Evolutionary conservation across 2,113 vertebrate genomes (phyloP).

Genomic region (Tachycineta bicolor): DNA sequence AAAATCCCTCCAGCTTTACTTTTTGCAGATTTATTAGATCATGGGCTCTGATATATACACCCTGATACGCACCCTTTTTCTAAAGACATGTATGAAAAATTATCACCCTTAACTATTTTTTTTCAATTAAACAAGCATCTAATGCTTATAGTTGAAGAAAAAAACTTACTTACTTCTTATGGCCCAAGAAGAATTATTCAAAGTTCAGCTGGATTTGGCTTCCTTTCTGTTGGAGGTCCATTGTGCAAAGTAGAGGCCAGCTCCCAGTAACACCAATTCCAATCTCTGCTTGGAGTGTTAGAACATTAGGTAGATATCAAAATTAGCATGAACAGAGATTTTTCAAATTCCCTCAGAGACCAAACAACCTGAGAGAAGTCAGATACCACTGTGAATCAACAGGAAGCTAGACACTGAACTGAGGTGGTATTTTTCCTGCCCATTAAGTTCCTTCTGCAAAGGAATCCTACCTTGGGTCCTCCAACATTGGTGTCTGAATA

Average conservation of each 20-base stretch:
- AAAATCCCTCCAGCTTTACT: not conserved
- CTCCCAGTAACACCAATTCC: not conserved
- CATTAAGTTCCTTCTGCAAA: not conserved
- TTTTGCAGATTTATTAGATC: not conserved
- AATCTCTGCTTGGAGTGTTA: not conserved
- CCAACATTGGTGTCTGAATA: not conserved
- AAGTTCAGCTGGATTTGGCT: not conserved
- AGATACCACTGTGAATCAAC: not conserved
- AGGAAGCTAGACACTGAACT: not conserved
- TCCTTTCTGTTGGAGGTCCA: not conserved
- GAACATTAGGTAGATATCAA: not conserved
- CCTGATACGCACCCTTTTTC: not conserved
- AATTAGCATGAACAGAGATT: not conserved
- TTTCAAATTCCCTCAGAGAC: not conserved
- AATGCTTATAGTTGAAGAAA: not conserved
- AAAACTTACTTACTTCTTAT: not conserved
- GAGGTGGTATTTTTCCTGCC: not conserved
- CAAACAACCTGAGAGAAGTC: not conserved
- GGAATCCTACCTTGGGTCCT: not conserved
- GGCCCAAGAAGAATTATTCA: not conserved
- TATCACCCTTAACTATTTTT: not conserved
- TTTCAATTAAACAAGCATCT: not conserved
- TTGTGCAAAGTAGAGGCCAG: not conserved
- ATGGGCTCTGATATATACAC: not conserved
- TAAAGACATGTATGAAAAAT: not conserved